These are phyloP conservation scores for Epicauta chinensis DNA, from an alignment of 1,140 invertebrate species.

Conservation along the genomic window DNA sequence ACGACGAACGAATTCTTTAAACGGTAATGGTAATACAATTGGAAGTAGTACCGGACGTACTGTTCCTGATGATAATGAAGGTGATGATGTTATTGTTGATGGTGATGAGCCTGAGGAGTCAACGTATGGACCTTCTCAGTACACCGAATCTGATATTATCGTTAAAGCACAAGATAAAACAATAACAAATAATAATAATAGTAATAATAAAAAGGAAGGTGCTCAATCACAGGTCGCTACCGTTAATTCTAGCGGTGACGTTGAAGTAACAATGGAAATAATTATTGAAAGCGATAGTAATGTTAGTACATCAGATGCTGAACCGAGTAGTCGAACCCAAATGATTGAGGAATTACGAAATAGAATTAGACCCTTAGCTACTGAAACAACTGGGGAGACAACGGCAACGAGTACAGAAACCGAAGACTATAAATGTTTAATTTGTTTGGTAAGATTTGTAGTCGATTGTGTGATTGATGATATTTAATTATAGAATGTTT, in stretches of 20 bases:
- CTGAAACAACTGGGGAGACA: constrained; percentile 44
- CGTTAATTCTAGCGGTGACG: constrained; percentile 41
- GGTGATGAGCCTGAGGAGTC: constrained; percentile 61
- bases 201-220: constrained; percentile 31
- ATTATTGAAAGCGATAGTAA: constrained; percentile 42
- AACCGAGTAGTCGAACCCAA: constrained; percentile 48
- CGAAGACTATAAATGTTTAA: constrained; percentile 60
- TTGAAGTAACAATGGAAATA: constrained; percentile 37
- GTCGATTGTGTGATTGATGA: neutral
- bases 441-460: constrained; percentile 59
- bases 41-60: constrained; percentile 29
- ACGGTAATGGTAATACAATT: constrained; percentile 21
- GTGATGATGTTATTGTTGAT: constrained; percentile 68
- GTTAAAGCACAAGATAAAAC: constrained; percentile 14
- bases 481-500: too few relatives aligned
- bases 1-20: constrained; percentile 27
- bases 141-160: constrained; percentile 56
- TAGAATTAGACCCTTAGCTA: constrained; percentile 59
- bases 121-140: constrained; percentile 63
- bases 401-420: constrained; percentile 28
- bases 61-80: constrained; percentile 50
- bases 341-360: constrained; percentile 60
- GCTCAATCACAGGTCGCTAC: constrained; percentile 41
- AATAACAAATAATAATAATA: neutral
- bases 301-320: constrained; percentile 44